A percentile compares a stretch with the other conserved stretches of the same genome.
phyloP scores from a whole-genome alignment of 2,797 vertebrate genomes.

The Sitta carolinensis region DNA sequence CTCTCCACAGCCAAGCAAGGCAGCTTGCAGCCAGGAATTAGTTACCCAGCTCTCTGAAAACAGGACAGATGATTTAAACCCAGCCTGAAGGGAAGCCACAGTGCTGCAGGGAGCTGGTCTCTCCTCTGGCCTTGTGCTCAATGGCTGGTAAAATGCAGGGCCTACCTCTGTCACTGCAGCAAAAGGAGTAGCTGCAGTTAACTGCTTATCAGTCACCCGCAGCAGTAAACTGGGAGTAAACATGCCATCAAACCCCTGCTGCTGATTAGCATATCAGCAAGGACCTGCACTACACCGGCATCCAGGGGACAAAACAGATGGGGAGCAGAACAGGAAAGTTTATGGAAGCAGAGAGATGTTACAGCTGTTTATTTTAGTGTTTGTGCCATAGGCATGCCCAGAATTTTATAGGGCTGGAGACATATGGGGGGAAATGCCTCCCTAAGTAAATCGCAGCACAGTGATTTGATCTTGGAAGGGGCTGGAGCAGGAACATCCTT shows the following conservation, averaged over 20 bases:
- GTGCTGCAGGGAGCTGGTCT: not conserved
- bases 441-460: not conserved
- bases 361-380: slow-evolving; percentile 6
- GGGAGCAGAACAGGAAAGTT: not conserved
- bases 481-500: not conserved
- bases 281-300: not conserved
- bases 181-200: not conserved
- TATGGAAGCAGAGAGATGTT: not conserved
- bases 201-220: not conserved
- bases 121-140: not conserved
- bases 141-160: not conserved
- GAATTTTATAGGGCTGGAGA: not conserved
- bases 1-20: not conserved
- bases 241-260: not conserved
- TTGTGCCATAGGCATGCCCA: not conserved
- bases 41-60: not conserved
- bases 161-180: not conserved
- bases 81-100: not conserved
- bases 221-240: not conserved
- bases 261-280: not conserved
- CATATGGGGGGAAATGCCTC: not conserved
- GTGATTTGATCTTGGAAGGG: not conserved
- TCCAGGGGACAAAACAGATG: not conserved
- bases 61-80: not conserved
- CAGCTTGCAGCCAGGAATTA: not conserved